Percentiles rank a stretch among this genome's conserved stretches.
Conservation (phyloP, 1,140 invertebrate species). For the Drosophila lowei region DNA sequence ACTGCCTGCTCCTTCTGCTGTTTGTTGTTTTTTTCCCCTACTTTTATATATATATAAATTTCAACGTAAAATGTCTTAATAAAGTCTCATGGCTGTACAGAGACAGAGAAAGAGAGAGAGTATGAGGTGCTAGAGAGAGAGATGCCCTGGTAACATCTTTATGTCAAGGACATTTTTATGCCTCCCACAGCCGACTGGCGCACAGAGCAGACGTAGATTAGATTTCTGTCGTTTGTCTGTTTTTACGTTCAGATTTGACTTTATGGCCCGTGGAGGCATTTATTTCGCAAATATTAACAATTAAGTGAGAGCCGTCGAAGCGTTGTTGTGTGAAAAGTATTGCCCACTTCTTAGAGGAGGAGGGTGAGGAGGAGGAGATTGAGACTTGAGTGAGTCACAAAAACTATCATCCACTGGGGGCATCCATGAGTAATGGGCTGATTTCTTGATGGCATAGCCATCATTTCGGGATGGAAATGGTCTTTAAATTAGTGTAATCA, state of each 20-base stretch:
- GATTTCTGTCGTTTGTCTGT: conserved; percentile 21
- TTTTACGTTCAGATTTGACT: conserved; percentile 48
- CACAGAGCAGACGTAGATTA: conserved; percentile 35
- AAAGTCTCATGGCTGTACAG: conserved; percentile 43
- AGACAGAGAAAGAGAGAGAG: conserved; percentile 2
- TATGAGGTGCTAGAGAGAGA: background rate
- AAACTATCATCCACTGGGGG: too few species aligned
- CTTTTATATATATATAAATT: conserved; percentile 63
- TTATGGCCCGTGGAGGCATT: conserved; percentile 38
- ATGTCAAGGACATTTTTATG: conserved; percentile 70
- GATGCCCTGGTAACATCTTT: conserved; percentile 40
- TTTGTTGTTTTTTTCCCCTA: conserved; percentile 39
- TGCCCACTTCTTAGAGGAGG: background rate
- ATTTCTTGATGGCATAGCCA: too few species aligned
- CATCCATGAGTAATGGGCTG: too few species aligned
- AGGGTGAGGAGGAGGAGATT: too few species aligned
- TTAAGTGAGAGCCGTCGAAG: conserved; percentile 19
- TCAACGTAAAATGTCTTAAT: conserved; percentile 67
- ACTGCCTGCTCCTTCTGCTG: background rate
- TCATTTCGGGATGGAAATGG: too few species aligned
- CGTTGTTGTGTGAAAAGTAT: conserved; percentile 7
- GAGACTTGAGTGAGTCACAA: too few species aligned
- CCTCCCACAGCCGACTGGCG: conserved; percentile 23
- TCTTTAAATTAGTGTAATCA: too few species aligned
- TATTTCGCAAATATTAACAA: conserved; percentile 52